Evolutionary conservation across 2,113 vertebrate genomes (phyloP).

Genomic region (Heterochromis multidens): DNA sequence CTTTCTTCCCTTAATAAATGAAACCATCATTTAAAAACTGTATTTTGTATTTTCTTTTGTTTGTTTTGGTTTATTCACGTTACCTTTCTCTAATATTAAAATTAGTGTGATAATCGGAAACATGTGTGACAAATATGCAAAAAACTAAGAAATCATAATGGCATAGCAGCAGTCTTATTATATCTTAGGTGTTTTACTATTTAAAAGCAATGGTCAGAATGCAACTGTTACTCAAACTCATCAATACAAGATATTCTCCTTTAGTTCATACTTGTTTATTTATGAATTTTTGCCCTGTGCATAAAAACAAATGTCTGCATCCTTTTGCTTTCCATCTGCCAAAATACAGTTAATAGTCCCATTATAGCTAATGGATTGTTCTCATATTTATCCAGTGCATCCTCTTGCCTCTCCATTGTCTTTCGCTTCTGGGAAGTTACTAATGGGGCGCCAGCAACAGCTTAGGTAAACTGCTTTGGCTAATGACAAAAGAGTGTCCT

Average conservation of each 20-base stretch:
- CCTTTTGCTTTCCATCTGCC: constrained; percentile 22
- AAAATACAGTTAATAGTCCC: constrained; percentile 18
- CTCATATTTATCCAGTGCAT: constrained; percentile 44
- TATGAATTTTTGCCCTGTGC: neutral
- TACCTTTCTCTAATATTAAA: neutral
- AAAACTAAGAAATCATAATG: no score
- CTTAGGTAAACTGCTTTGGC: constrained; percentile 58
- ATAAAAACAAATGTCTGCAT: constrained; percentile 41
- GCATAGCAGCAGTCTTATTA: neutral
- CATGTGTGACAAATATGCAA: neutral
- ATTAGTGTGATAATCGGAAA: neutral
- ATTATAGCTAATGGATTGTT: constrained; percentile 60
- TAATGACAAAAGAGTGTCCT: constrained; percentile 8
- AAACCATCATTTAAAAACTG: neutral
- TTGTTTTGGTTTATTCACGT: no score
- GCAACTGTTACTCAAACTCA: neutral
- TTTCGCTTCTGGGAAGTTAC: constrained; percentile 39
- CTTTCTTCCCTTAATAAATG: no score
- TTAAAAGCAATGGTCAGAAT: neutral
- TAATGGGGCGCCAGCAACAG: constrained; percentile 31
- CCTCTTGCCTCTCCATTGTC: constrained; percentile 57
- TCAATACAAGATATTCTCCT: neutral
- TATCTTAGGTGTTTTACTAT: neutral
- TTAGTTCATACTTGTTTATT: neutral
- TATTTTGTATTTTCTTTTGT: no score